Conservation (phyloP, 1,140 invertebrate species). For the Megalonaias nervosa region DNA sequence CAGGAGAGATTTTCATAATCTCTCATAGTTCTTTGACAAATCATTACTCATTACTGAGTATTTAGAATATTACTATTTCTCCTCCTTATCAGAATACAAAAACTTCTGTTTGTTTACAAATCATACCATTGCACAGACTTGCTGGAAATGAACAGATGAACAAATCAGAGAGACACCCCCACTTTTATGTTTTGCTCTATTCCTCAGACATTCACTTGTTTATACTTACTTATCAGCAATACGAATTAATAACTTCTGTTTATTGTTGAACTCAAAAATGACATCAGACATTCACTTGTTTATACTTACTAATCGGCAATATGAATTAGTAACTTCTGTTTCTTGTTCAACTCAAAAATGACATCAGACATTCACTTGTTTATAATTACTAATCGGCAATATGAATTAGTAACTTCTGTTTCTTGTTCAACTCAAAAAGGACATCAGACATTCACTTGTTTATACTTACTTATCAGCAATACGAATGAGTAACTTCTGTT, state of each 20-base stretch:
- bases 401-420: conserved; percentile 35
- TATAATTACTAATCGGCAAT: conserved; percentile 51
- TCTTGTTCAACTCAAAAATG: conserved; percentile 20
- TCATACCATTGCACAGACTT: too few species aligned
- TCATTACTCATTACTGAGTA: too few species aligned
- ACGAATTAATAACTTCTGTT: conserved; percentile 35
- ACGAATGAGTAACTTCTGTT: conserved; percentile 36
- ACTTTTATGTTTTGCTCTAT: too few species aligned
- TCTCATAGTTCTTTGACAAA: too few species aligned
- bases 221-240: conserved; percentile 53
- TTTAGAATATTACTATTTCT: too few species aligned
- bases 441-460: conserved; percentile 14
- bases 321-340: conserved; percentile 36
- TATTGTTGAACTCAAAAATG: conserved; percentile 19
- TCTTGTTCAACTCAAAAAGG: conserved; percentile 20
- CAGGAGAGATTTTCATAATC: too few species aligned
- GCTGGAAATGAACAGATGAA: too few species aligned
- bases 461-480: conserved; percentile 51
- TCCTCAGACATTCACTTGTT: not conserved
- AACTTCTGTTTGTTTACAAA: too few species aligned
- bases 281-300: too few species aligned
- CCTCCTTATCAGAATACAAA: too few species aligned
- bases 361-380: too few species aligned
- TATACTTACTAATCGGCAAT: conserved; percentile 50
- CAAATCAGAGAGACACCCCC: too few species aligned